Conservation (phyloP, 2,888 invertebrate genomes). For the Panorpa germanica region DNA sequence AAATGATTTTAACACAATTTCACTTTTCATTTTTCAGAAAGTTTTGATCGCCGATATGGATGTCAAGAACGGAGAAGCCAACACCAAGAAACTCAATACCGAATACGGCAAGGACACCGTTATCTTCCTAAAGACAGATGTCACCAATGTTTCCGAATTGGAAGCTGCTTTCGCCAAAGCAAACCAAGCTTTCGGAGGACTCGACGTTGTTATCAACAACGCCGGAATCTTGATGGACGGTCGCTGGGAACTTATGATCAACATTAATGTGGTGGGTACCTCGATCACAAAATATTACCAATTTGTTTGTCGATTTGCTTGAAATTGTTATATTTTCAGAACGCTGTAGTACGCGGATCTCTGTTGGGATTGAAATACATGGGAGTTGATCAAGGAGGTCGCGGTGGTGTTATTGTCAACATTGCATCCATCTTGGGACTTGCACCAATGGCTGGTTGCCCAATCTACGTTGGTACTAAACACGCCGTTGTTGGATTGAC, state of each 20-base stretch:
- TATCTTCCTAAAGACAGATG: too few species aligned
- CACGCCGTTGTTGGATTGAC: conserved; percentile 32
- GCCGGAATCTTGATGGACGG: too few species aligned
- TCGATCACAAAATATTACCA: conserved; percentile 6
- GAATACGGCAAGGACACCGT: too few species aligned
- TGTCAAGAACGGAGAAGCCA: too few species aligned
- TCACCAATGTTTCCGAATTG: conserved; percentile 25
- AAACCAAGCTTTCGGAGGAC: too few species aligned
- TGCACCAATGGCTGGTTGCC: conserved; percentile 27
- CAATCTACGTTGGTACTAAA: conserved; percentile 40
- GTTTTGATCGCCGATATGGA: too few species aligned
- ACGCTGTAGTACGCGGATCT: conserved; percentile 26
- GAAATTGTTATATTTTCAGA: conserved; percentile 15
- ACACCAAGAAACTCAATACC: too few species aligned
- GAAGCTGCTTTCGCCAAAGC: conserved; percentile 26
- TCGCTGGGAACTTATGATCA: conserved; percentile 18
- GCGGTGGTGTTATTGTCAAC: conserved; percentile 45
- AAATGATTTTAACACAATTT: too few species aligned
- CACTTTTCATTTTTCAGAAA: too few species aligned
- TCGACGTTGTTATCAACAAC: too few species aligned
- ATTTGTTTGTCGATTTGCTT: neutral
- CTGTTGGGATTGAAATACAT: conserved; percentile 35
- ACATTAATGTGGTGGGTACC: conserved; percentile 21
- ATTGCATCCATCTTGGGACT: conserved; percentile 38
- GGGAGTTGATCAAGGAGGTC: conserved; percentile 31